Evolutionary conservation across 1,140 invertebrate species (phyloP).

Genomic region (Drosophila biarmipes): DNA sequence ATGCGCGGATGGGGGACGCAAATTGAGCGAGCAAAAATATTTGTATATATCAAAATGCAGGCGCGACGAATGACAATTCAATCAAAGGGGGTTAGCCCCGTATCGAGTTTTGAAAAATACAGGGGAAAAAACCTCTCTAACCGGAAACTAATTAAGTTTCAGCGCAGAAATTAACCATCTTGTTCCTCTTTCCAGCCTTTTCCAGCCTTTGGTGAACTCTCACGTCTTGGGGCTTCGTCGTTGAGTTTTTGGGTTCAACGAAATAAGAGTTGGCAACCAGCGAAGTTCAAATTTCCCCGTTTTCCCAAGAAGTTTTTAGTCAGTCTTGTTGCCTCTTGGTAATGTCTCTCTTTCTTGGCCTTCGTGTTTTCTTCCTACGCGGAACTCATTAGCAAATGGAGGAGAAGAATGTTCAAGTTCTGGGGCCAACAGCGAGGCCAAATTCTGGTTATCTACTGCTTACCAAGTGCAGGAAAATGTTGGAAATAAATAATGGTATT

Average conservation of each 20-base stretch:
- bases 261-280: slow-evolving; percentile 5
- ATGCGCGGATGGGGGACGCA: slow-evolving; percentile 30
- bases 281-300: slow-evolving; percentile 37
- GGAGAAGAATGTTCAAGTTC: neutral
- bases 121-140: slow-evolving; percentile 5
- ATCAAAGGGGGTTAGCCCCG: slow-evolving; percentile 21
- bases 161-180: neutral
- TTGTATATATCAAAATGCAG: slow-evolving; percentile 15
- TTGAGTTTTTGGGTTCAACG: slow-evolving; percentile 7
- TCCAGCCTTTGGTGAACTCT: slow-evolving; percentile 4
- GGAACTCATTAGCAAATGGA: slow-evolving; percentile 12
- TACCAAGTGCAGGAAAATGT: neutral
- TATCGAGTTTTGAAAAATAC: neutral
- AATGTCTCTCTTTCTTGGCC: neutral
- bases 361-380: neutral
- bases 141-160: slow-evolving; percentile 34
- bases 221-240: slow-evolving; percentile 1
- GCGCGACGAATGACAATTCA: slow-evolving; percentile 44
- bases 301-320: slow-evolving; percentile 33
- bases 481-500: neutral
- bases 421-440: slow-evolving; percentile 11
- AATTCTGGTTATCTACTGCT: neutral
- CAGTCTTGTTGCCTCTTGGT: neutral
- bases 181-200: neutral
- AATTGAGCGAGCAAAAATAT: slow-evolving; percentile 6